Conservation (phyloP, 2,888 invertebrate species). For the Boloria selene region DNA sequence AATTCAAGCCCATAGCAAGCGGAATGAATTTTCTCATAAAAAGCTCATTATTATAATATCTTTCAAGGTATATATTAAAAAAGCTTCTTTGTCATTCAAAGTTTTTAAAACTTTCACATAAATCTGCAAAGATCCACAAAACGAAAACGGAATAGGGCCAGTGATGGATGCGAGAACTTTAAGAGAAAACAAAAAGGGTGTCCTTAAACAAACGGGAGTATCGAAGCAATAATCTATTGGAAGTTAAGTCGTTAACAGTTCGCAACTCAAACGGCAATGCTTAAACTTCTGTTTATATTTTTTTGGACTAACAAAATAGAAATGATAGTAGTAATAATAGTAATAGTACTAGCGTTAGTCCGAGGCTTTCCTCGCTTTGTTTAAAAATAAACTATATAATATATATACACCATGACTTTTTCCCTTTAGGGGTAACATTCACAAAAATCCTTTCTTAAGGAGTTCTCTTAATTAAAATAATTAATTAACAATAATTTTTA, state of each 20-base stretch:
- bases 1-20: no score
- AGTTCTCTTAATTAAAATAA: no score
- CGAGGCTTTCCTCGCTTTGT: no score
- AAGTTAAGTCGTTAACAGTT: constrained; percentile 54
- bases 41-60: no score
- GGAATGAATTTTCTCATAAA: no score
- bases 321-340: not conserved
- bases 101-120: constrained; percentile 7
- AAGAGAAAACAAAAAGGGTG: constrained; percentile 37
- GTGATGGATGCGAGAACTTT: constrained; percentile 40
- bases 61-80: not conserved
- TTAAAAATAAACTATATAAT: no score
- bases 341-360: not conserved
- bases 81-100: constrained; percentile 1
- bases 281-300: constrained; percentile 49
- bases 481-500: no score
- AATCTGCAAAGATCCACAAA: constrained; percentile 19
- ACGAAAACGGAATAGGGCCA: not conserved
- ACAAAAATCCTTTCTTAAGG: no score
- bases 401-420: no score
- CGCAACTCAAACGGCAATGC: constrained; percentile 49
- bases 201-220: constrained; percentile 43
- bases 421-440: no score
- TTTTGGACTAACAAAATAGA: constrained; percentile 27
- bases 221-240: constrained; percentile 44